Percentiles rank a stretch among this genome's conserved stretches.
phyloP scores from a whole-genome alignment of 1,140 invertebrate genomes.

The Drosophila serrata region DNA sequence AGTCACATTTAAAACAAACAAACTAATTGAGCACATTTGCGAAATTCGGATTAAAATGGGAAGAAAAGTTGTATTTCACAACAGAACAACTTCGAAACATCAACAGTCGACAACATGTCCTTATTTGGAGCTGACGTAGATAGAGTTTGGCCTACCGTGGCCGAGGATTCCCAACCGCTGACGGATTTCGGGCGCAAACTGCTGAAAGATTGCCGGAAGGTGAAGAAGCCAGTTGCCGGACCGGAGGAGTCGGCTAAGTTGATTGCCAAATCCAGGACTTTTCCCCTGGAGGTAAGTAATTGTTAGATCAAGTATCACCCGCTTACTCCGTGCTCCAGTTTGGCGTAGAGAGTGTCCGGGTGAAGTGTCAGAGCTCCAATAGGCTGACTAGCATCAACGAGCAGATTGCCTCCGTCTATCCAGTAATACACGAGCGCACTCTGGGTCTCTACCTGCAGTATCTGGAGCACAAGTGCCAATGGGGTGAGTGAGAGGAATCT shows the following conservation, averaged over 20 bases:
- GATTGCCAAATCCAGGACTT: constrained; percentile 30
- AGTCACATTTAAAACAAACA: not conserved
- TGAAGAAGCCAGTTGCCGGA: constrained; percentile 28
- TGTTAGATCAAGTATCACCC: not conserved
- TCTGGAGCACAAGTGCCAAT: constrained; percentile 74
- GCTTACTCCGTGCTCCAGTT: constrained; percentile 25
- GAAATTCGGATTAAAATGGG: not conserved
- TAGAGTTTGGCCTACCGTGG: constrained; percentile 48
- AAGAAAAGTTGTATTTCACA: not conserved
- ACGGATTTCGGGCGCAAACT: constrained; percentile 38
- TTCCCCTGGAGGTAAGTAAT: constrained; percentile 54
- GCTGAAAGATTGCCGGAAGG: constrained; percentile 31
- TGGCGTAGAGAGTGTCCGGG: constrained; percentile 57
- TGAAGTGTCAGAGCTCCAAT: constrained; percentile 30
- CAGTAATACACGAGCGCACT: constrained; percentile 79
- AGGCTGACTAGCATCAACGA: constrained; percentile 25
- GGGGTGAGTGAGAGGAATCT: constrained; percentile 46
- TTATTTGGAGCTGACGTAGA: constrained; percentile 56
- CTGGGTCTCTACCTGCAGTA: constrained; percentile 69
- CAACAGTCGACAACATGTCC: constrained; percentile 33
- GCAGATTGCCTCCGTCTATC: constrained; percentile 69
- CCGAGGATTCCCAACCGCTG: constrained; percentile 8
- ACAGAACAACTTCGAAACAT: not conserved
- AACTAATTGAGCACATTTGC: not conserved
- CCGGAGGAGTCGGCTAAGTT: not conserved